Evolutionary conservation across 2,113 vertebrate species (phyloP).

Genomic region (Spermophilus dauricus): DNA sequence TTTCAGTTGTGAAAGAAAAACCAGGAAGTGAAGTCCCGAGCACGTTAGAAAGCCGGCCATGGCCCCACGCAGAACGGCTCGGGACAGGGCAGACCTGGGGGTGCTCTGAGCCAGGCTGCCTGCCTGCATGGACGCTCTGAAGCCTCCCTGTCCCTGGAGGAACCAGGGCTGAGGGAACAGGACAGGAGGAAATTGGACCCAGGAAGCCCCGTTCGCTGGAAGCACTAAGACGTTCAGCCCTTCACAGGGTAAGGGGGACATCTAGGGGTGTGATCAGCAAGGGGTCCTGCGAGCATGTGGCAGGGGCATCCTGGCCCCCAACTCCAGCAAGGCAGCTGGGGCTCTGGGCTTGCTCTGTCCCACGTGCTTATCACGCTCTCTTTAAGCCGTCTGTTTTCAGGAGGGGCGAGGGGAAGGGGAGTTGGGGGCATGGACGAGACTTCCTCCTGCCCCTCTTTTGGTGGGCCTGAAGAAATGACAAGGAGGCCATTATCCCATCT

Average conservation of each 20-base stretch:
- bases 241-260: constrained; percentile 70
- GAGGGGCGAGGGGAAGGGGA: not conserved
- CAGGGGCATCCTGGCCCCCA: not conserved
- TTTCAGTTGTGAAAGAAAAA: constrained; percentile 82
- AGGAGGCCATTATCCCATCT: not conserved
- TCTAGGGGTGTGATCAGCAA: not conserved
- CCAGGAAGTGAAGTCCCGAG: constrained; percentile 80
- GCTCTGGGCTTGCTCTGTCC: not conserved
- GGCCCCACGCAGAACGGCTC: constrained; percentile 23
- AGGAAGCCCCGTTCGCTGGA: constrained; percentile 9
- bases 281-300: not conserved
- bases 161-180: not conserved
- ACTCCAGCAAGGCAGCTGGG: not conserved
- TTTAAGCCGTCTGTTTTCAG: not conserved
- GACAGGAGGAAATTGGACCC: not conserved
- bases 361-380: not conserved
- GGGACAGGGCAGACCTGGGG: not conserved
- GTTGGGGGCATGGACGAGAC: rapidly evolving
- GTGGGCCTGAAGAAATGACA: not conserved
- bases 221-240: not conserved
- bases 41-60: constrained; percentile 59
- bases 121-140: constrained; percentile 26
- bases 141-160: not conserved
- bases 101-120: not conserved
- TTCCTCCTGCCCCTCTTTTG: not conserved